Evolutionary conservation across 2,888 invertebrate genomes (phyloP).

Genomic region (Aquatica leii): DNA sequence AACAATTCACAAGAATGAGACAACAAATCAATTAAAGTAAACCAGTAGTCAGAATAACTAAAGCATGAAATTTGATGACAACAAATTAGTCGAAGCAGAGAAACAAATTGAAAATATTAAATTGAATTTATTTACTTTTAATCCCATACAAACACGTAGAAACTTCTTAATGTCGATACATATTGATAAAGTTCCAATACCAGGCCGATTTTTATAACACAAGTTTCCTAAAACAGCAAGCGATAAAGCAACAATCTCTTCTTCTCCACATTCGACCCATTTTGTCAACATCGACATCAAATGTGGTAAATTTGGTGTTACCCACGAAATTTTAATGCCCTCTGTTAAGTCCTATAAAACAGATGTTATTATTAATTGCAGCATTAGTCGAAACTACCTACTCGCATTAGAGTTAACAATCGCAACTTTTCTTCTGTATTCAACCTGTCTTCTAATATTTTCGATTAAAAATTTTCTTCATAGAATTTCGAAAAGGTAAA

Average conservation of each 20-base stretch:
- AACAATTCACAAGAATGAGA: too few relatives aligned
- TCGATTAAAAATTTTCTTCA: slow-evolving; percentile 69
- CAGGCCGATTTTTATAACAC: slow-evolving; percentile 80
- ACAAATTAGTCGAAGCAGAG: not conserved
- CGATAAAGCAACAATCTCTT: slow-evolving; percentile 63
- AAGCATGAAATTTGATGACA: too few relatives aligned
- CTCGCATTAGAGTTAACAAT: slow-evolving; percentile 71
- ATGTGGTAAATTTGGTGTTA: slow-evolving; percentile 76
- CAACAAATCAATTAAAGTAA: too few relatives aligned
- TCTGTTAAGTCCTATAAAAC: slow-evolving; percentile 75
- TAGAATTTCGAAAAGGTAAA: too few relatives aligned
- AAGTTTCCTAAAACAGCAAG: slow-evolving; percentile 80
- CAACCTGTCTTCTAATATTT: slow-evolving; percentile 68
- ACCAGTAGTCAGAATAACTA: too few relatives aligned
- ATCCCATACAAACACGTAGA: slow-evolving; percentile 67
- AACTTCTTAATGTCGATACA: slow-evolving; percentile 76
- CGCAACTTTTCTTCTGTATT: slow-evolving; percentile 71
- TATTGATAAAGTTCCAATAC: slow-evolving; percentile 75
- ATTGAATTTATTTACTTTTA: slow-evolving; percentile 67
- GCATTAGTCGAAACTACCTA: slow-evolving; percentile 42
- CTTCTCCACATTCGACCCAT: slow-evolving; percentile 68
- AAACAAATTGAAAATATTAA: not conserved
- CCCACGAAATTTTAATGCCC: slow-evolving; percentile 81
- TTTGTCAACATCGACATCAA: slow-evolving; percentile 73
- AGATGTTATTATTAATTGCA: not conserved